Base-by-base conservation (phyloP, 2,797 vertebrate genomes). In the Macropodus opercularis region DNA sequence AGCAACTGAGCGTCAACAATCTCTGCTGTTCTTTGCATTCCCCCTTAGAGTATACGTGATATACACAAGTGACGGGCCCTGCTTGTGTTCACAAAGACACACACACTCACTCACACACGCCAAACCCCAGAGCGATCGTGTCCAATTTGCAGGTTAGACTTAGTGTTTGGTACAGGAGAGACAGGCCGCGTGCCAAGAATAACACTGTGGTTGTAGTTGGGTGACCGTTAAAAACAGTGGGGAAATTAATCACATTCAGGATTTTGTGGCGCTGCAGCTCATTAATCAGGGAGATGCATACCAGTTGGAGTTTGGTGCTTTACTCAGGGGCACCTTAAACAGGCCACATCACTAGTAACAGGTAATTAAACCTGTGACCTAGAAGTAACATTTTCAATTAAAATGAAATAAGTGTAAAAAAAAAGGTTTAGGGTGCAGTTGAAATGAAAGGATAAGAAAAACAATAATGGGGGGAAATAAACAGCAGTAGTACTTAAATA, bases 121-220 rank as follows among this genome's bases (percentile, higher is more conserved):
- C 32, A 48, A 77, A 67, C 23, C 69, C 67, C 75, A 62, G 6
- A 73, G 70, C 62, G 10, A 79, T 88, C 85, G 40, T 1, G 32
- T 85, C 72, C 79, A 85, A 84, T 86, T 87, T 83, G 62, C 68
- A 70, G 54, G 73, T 78, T 34, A 32, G 59, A 48, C 32, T 80
- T 75, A 78, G 68, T 18, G 58, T 72, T 46, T 2, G 38, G 35
- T n/a, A 49, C 54, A 14, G 44, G 39, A 49, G 65, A 52, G 67
- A 32, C 50, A 21, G 59, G 57, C 13, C 3, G 0, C 5, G 14
- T 26, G 81, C 84, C 86, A 89, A 80, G 56, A 73, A 73, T 7
- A 85, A 83, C 84, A 72, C 3, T 23, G 4, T 8, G 0, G 43
- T 26, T n/a, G 3, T 0, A 61, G 58, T 58, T 18, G 39, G 12